These are phyloP conservation scores for Pseudochaenichthys georgianus DNA, from an alignment of 2,797 vertebrate species.

Conservation along the genomic window DNA sequence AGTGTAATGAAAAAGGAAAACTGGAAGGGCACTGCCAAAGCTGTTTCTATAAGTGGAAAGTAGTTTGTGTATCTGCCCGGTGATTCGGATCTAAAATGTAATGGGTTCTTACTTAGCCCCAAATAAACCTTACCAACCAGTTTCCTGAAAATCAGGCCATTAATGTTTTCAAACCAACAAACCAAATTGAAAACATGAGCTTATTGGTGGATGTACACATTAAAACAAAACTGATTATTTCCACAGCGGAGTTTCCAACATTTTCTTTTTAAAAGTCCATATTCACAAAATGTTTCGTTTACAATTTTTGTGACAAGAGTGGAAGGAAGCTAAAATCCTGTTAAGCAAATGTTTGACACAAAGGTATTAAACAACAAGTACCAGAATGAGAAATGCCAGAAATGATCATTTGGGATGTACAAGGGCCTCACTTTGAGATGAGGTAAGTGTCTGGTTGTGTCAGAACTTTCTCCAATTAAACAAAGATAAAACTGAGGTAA, in stretches of 20 bases:
- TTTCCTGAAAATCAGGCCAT: too few relatives aligned
- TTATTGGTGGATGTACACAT: too few relatives aligned
- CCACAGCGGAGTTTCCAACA: not conserved
- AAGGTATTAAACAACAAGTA: conserved; percentile 8
- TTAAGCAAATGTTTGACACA: conserved; percentile 6
- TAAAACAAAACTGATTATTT: not conserved
- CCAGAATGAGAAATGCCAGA: conserved; percentile 10
- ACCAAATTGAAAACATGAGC: too few relatives aligned
- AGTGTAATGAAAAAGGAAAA: not conserved
- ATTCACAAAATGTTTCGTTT: not conserved
- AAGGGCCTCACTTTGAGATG: conserved; percentile 29
- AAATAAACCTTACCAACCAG: too few relatives aligned
- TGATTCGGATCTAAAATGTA: too few relatives aligned
- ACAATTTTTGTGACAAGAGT: not conserved
- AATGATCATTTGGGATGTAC: conserved; percentile 37
- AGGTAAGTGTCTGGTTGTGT: conserved; percentile 49
- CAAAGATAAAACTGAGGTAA: too few relatives aligned
- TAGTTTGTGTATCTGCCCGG: too few relatives aligned
- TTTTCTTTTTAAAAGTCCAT: not conserved
- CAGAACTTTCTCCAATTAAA: too few relatives aligned
- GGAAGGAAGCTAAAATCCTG: not conserved
- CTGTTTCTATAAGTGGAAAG: too few relatives aligned
- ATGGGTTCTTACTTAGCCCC: too few relatives aligned
- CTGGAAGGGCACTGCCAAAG: too few relatives aligned
- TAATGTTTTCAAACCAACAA: too few relatives aligned